Evolutionary conservation across 2,797 vertebrate species (phyloP).

Genomic region (Alauda arvensis): DNA sequence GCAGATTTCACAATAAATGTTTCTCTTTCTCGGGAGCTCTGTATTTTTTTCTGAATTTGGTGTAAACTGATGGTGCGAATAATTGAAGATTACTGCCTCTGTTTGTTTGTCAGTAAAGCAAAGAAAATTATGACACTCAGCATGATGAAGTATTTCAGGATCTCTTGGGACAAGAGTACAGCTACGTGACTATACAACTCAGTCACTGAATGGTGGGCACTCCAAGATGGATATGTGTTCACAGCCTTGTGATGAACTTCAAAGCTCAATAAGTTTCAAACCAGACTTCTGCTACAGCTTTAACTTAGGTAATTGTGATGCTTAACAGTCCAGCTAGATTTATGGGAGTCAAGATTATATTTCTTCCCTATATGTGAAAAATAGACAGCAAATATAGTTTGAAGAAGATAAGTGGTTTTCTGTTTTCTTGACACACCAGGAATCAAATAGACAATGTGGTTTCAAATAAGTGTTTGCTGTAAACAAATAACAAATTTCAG

Average conservation of each 20-base stretch:
- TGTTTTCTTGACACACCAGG: neutral
- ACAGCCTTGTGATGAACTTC: neutral
- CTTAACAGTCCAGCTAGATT: neutral
- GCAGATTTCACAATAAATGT: neutral
- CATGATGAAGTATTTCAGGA: neutral
- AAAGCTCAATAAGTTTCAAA: neutral
- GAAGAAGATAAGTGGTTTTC: neutral
- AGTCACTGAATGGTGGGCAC: neutral
- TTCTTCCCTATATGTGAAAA: neutral
- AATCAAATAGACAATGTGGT: neutral
- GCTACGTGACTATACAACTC: neutral
- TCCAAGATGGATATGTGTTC: neutral
- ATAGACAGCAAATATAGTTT: neutral
- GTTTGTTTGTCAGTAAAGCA: neutral
- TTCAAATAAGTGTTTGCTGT: neutral
- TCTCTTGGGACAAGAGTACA: neutral
- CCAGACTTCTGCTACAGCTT: neutral
- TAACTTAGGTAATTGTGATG: neutral
- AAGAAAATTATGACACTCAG: neutral
- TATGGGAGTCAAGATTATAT: neutral
- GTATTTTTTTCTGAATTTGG: neutral
- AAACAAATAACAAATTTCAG: neutral
- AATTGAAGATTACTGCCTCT: neutral
- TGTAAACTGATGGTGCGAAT: neutral
- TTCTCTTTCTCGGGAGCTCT: neutral